Evolutionary conservation across 1,140 invertebrate species (phyloP).

Genomic region (Leguminivora glycinivorella): DNA sequence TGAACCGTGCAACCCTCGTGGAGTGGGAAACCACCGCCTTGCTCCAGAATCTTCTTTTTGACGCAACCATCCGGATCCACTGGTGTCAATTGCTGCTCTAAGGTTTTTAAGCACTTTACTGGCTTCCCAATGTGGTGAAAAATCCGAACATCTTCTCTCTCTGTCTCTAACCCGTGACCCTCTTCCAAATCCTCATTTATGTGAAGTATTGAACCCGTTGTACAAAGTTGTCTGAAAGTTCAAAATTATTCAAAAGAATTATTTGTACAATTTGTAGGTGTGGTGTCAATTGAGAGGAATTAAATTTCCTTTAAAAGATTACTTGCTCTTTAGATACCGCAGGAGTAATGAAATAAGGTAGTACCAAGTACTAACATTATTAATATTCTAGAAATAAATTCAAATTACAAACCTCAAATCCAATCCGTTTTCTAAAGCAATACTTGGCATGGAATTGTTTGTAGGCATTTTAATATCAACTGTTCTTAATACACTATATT

Average conservation of each 20-base stretch:
- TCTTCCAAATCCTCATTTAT: slow-evolving; percentile 62
- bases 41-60: slow-evolving; percentile 64
- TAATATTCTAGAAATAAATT: too few relatives aligned
- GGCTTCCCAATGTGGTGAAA: slow-evolving; percentile 56
- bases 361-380: too few relatives aligned
- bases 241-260: slow-evolving; percentile 25
- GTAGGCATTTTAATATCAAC: neutral
- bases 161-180: slow-evolving; percentile 35
- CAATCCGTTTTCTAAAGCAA: slow-evolving; percentile 59
- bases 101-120: slow-evolving; percentile 48
- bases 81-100: slow-evolving; percentile 46
- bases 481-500: neutral
- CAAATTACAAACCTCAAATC: slow-evolving; percentile 53
- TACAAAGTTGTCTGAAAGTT: slow-evolving; percentile 53
- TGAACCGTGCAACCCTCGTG: slow-evolving; percentile 55
- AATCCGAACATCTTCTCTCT: slow-evolving; percentile 34
- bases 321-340: neutral
- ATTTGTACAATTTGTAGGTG: too few relatives aligned
- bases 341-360: too few relatives aligned
- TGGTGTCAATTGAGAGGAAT: neutral
- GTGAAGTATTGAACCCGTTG: slow-evolving; percentile 62
- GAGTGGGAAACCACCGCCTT: slow-evolving; percentile 61
- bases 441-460: slow-evolving; percentile 29
- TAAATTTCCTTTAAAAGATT: neutral
- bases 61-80: slow-evolving; percentile 56